Evolutionary conservation across 2,888 invertebrate genomes (phyloP), one percentile per base, ranked within the genome.

Genomic region (Eurytoma californica): DNA sequence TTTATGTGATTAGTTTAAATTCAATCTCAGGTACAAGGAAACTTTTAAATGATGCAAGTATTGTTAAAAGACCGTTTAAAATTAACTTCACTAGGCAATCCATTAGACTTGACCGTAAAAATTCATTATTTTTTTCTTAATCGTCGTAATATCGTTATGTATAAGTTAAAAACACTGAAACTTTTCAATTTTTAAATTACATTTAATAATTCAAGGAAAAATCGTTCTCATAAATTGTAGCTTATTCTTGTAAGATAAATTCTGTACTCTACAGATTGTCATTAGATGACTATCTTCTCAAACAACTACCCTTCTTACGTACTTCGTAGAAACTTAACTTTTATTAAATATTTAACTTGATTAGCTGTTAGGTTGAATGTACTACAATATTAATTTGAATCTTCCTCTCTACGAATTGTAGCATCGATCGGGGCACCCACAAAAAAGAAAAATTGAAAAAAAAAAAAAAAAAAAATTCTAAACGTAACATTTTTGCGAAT

Each of bases 11-110:
- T 63, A 47, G 39, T 12, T 24, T 39, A 39, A 47, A 16, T 39
- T 68, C 30, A 68, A 24, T 51, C 20, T 51, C 51, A 66, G 28
- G 51, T 66, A 51, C 67, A 24, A 55, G 30, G 28, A 68, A 68
- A 66, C 51, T 66, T 24, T 66, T 55, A 67, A 24, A 20, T 24
- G 24, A 20, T 24, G 28, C n/a, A 30, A 63, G 63, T 63, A 30
- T 63, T 63, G 39, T 63, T 63, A 39, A 39, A 63, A 63, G n/a
- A 63, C 18, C 12, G 3, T 39, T 39, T 63, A 9, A 39, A 30
- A n/a, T 30, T 63, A 39, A 9, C 39, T 47, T 68, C 68, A 63
- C 3, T 20, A 61, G 63, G 30, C 39, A 73, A 18, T 28, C 49
- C 30, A 16, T n/a, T n/a, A 20, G 20, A 73, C 61, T 72, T 28